Evolutionary conservation across 23 tunicate genomes (phyloP), one percentile per base, ranked within the genome.

Genomic region (Ascidia mentula): DNA sequence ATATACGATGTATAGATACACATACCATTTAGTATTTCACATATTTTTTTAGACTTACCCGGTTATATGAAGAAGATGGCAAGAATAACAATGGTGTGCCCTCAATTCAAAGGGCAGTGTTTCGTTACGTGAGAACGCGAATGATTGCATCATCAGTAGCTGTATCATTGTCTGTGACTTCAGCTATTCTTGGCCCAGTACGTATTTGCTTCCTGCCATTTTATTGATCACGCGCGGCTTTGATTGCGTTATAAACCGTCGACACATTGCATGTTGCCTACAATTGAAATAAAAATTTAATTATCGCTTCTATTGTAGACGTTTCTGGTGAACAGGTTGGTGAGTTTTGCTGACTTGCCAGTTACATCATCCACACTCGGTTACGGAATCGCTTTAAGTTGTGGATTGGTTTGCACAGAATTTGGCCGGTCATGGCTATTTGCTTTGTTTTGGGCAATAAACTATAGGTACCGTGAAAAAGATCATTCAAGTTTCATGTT

Each of bases 361-460:
- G n/a, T n/a, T n/a, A 45, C 73, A 18, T 36, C 79, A 34, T 91
- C 97, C 0, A 73, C 75, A 18, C 34, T 91, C 33, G 87, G 87
- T 17, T 91, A 91, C 40, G 97, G 97, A 20, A 34, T 91, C 69
- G 91, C 88, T 0, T 72, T 91, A 1, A 61, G 79, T 34, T 32
- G 77, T 72, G 90, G 84, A 18, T 36, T 91, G 45, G 33, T 86
- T 42, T 77, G 82, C 73, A 86, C 97, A 5, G 97, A 91, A 39
- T 82, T 91, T 72, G 85, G 85, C 31, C 34, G 97, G 61, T 91
- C 97, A 15, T 40, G 87, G 31, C 38, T 79, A 32, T 91, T 91
- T 75, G 78, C 97, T n/a, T 60, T 82, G 79, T 91, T 77, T 77
- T 91, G 90, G 90, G 87, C 84, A 31, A 40, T 86, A 20, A 86